Base-by-base conservation (phyloP, 2,113 vertebrate genomes). In the Nibea albiflora region DNA sequence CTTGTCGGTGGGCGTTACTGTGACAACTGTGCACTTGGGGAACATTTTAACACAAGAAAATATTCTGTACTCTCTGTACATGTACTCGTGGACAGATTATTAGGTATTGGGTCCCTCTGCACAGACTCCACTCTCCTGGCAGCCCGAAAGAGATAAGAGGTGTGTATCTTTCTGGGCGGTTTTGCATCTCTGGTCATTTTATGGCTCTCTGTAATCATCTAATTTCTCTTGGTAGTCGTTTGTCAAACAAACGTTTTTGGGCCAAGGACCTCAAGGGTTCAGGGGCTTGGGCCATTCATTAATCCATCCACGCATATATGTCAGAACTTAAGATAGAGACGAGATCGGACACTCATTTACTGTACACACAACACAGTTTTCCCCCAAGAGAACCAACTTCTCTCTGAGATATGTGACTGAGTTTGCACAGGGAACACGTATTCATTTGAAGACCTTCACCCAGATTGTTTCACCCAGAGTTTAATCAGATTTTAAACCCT, bases 381-480 rank as follows among this genome's bases (percentile, higher is more conserved):
- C n/a, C 54, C 63, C 39, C 24, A 63, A 15, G 31, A 5, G 28
- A 76, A 24, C 14, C 28, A 4, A 14, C 31, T 61, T 62, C 50
- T 71, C 16, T 0, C 24, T 14, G 12, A 70, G 62, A 54, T 50
- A 57, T 50, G 60, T 65, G 22, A 71, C 54, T 64, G 57, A 84
- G 65, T 44, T 73, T 68, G n/a, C 80, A 22, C 60, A 46, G 42
- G 28, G 57, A 70, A 67, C 64, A 63, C 31, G 3, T 58, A 35
- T 47, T 31, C 22, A 46, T 86, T 42, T 61, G 49, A 83, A 64
- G 3, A 35, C 22, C 57, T 63, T 73, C 66, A 85, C 53, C 47
- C 2, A 47, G 26, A 52, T 47, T 73, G 50, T 63, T 86, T 2
- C 8, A 7, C 35, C 35, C 6, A 35, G 62, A 35, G 61, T 86